Evolutionary conservation across 2,888 invertebrate species (phyloP).

Genomic region (Oegoconia quadripuncta): DNA sequence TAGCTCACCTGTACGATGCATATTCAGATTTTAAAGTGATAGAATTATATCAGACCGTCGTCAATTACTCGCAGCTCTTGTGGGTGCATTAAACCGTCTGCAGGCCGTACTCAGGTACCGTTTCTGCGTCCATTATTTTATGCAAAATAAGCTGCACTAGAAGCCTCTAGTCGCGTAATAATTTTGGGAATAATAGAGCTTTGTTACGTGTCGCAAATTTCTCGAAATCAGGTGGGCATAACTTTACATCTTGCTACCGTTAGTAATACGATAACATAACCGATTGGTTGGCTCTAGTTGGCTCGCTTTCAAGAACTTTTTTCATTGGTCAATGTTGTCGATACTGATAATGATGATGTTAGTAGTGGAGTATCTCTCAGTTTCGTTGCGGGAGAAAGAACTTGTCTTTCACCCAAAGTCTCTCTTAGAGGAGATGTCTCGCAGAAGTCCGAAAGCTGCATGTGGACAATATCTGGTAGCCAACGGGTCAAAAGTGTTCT

Average conservation of each 20-base stretch:
- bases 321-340: no score
- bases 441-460: no score
- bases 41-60: conserved; percentile 36
- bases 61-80: conserved; percentile 42
- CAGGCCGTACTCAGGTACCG: conserved; percentile 38
- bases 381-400: no score
- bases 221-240: neutral
- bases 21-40: conserved; percentile 42
- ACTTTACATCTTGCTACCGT: conserved; percentile 12
- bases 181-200: conserved; percentile 56
- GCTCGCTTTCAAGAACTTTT: no score
- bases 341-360: no score
- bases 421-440: no score
- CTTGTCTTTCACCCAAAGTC: no score
- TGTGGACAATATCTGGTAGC: no score
- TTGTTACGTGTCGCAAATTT: conserved; percentile 36
- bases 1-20: no score
- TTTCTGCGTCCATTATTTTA: conserved; percentile 56
- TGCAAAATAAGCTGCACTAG: conserved; percentile 54
- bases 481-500: no score
- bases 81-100: conserved; percentile 61
- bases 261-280: neutral
- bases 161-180: conserved; percentile 53
- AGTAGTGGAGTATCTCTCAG: no score
- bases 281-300: no score